Base-by-base conservation (phyloP, 1,140 invertebrate species). In the Drosophila aff. region DNA sequence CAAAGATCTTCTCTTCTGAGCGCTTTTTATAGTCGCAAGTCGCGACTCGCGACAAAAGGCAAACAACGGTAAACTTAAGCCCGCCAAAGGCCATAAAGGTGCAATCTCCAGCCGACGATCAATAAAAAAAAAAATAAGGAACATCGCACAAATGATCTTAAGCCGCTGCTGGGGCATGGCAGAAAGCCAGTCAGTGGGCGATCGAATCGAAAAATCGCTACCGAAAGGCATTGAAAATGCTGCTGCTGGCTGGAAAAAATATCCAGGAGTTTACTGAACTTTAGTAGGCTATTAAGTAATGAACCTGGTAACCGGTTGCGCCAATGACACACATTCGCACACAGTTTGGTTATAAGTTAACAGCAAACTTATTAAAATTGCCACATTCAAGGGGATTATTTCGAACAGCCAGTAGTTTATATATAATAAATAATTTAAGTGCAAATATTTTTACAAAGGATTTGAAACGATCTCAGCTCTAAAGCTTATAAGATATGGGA, bases 51-150 rank as follows among this genome's bases (percentile, higher is more conserved):
- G 67, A 73, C 67, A 73, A 72, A 73, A 73, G 46, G 44, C 31
- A 21, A 61, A 40, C 43, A 77, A 78, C 75, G 74, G 75, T 78
- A 78, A 78, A 78, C 50, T 68, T 77, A 69, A 77, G 61, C 26
- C 59, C 23, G 64, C 41, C 52, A 57, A 43, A 62, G 64, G 38
- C 74, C 57, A 77, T 77, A 62, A 61, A 78, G 74, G 64, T 49
- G 75, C 74, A 62, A 61, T 68, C 74, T 69, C 55, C 75, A 46
- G 74, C 50, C 38, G 58, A 53, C 69, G 71, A 69, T 78, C 75
- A 77, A 77, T 62, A 53, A 53, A 46, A 47, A 21, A 3, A n/a
- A 44, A 64, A 46, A 57, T 36, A 55, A 71, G 47, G 50, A 43
- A 47, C 31, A 61, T 74, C 31, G 46, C 57, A 60, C 46, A 62